These are phyloP conservation scores for Bungarus multicinctus DNA, from an alignment of 2,113 vertebrate species.

Conservation along the genomic window DNA sequence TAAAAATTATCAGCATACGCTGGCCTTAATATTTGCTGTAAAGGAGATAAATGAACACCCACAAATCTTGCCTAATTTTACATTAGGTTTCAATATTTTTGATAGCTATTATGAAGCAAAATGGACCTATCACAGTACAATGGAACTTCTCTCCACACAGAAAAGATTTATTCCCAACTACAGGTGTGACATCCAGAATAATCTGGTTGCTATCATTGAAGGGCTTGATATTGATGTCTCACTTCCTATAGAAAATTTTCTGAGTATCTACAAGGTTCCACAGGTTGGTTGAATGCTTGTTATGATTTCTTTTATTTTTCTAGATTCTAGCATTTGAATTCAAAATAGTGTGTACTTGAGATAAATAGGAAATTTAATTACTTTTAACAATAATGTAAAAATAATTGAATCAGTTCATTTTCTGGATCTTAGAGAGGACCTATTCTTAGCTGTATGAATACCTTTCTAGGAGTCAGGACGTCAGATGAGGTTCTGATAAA, in stretches of 20 bases:
- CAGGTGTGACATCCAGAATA: not conserved
- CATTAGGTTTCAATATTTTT: not conserved
- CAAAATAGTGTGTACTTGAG: not conserved
- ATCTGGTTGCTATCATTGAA: not conserved
- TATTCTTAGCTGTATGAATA: not conserved
- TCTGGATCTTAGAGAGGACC: not conserved
- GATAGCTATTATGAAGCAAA: not conserved
- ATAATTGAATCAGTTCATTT: not conserved
- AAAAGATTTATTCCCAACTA: not conserved
- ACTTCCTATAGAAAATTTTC: not conserved
- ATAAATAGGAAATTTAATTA: not conserved
- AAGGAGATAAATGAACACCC: not conserved
- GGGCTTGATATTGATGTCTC: not conserved
- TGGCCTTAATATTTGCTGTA: not conserved
- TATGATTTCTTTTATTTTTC: not conserved
- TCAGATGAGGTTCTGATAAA: not conserved
- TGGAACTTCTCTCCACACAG: not conserved
- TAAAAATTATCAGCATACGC: not conserved
- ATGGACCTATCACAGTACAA: not conserved
- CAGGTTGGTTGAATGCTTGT: not conserved
- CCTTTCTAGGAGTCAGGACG: not conserved
- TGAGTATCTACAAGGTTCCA: not conserved
- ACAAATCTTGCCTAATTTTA: not conserved
- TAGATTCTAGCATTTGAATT: not conserved
- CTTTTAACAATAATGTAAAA: not conserved